phyloP scores from a whole-genome alignment of 2,113 vertebrate species.

The Mystacornis crossleyi region DNA sequence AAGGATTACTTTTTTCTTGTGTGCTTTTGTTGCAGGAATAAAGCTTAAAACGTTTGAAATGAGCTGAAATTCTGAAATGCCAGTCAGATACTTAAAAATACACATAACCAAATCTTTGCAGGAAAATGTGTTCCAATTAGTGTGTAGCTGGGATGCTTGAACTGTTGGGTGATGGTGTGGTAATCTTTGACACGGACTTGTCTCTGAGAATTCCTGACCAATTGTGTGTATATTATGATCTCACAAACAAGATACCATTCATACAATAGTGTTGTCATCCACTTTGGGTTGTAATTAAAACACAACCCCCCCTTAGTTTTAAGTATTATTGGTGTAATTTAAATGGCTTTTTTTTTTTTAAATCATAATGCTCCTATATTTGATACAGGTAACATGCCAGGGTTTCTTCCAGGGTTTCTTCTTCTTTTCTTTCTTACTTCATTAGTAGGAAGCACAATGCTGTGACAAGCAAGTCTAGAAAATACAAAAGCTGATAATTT shows the following conservation, averaged over 20 bases:
- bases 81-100: neutral
- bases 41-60: neutral
- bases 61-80: neutral
- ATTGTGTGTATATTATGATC: neutral
- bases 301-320: neutral
- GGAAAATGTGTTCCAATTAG: neutral
- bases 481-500: neutral
- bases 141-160: neutral
- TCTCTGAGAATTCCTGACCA: neutral
- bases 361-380: neutral
- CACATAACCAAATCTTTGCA: neutral
- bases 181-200: fast-evolving
- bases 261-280: neutral
- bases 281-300: neutral
- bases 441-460: neutral
- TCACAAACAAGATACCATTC: neutral
- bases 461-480: neutral
- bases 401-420: neutral
- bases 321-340: neutral
- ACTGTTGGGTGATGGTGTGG: neutral
- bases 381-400: neutral
- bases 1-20: neutral
- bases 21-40: neutral
- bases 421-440: too few relatives aligned
- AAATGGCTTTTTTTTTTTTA: neutral